A percentile compares a stretch with the other conserved stretches of the same genome.
These are phyloP conservation scores for Machaerirhynchus nigripectus DNA, from an alignment of 2,113 vertebrate genomes.

Conservation along the genomic window DNA sequence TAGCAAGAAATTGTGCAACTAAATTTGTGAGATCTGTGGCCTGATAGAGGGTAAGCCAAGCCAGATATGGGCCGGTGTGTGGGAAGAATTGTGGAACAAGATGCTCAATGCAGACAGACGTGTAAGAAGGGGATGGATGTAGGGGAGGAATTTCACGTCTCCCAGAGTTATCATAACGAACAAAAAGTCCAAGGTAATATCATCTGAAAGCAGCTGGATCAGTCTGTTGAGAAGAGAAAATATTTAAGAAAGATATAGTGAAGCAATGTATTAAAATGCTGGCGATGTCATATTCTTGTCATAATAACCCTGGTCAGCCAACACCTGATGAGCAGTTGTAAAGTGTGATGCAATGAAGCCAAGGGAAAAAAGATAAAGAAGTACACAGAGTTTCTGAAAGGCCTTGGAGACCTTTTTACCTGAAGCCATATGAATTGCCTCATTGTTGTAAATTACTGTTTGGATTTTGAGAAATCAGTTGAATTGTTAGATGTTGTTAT, in stretches of 20 bases:
- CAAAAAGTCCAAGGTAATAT: conserved; percentile 3
- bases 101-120: not conserved
- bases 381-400: not conserved
- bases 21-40: not conserved
- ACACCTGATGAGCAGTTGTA: conserved; percentile 30
- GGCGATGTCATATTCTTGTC: not conserved
- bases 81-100: not conserved
- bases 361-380: conserved; percentile 30
- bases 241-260: not conserved
- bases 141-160: not conserved
- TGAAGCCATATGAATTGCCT: not conserved
- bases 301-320: not conserved
- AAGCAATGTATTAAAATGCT: conserved; percentile 1
- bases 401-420: conserved; percentile 15
- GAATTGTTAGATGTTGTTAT: not conserved
- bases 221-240: conserved; percentile 6
- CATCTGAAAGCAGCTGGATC: conserved; percentile 5
- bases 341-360: conserved; percentile 35
- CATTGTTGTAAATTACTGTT: not conserved
- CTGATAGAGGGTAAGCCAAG: not conserved
- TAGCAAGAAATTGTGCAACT: conserved; percentile 28
- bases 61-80: not conserved
- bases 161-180: not conserved
- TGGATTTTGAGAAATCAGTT: not conserved
- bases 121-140: not conserved